Percentiles rank a stretch among this genome's conserved stretches.
These are phyloP conservation scores for Tenthredo distinguenda DNA, from an alignment of 2,888 invertebrate species.

Conservation along the genomic window DNA sequence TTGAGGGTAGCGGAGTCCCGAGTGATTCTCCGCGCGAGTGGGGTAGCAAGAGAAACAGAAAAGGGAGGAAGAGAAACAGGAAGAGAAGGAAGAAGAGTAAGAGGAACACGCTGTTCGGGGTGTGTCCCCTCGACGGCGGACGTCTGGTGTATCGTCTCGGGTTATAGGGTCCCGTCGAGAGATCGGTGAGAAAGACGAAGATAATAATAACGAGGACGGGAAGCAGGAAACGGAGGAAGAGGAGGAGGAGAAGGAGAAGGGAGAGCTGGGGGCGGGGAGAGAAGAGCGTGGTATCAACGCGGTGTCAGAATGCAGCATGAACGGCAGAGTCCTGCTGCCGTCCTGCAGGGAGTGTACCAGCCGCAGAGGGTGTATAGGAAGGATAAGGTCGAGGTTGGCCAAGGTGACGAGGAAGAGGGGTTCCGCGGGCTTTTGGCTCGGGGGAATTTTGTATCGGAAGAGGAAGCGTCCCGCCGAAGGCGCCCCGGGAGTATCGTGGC, in stretches of 20 bases:
- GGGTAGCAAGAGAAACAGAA: neutral
- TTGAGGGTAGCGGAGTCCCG: slow-evolving; percentile 13
- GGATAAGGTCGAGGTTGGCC: slow-evolving; percentile 39
- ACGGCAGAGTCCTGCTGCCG: slow-evolving; percentile 71
- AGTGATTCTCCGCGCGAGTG: slow-evolving; percentile 28
- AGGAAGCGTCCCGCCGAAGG: slow-evolving; percentile 59
- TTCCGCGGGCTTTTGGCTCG: slow-evolving; percentile 56
- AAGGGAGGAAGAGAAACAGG: slow-evolving; percentile 6
- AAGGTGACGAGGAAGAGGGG: slow-evolving; percentile 25
- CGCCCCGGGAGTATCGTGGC: slow-evolving; percentile 52
- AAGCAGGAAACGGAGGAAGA: slow-evolving; percentile 55
- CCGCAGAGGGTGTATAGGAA: slow-evolving; percentile 50
- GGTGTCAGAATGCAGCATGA: slow-evolving; percentile 77
- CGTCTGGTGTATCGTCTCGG: neutral
- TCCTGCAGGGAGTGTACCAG: slow-evolving; percentile 74
- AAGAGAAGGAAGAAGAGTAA: slow-evolving; percentile 47
- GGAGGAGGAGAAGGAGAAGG: slow-evolving; percentile 26
- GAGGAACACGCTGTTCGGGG: slow-evolving; percentile 24
- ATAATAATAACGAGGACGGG: slow-evolving; percentile 42
- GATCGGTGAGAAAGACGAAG: neutral
- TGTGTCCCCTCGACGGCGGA: slow-evolving; percentile 21
- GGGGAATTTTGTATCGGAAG: slow-evolving; percentile 57
- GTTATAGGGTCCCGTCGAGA: neutral
- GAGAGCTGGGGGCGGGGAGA: slow-evolving; percentile 54
- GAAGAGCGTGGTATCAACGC: slow-evolving; percentile 56